Evolutionary conservation across 1,140 invertebrate genomes (phyloP).

Genomic region (Delia radicum): DNA sequence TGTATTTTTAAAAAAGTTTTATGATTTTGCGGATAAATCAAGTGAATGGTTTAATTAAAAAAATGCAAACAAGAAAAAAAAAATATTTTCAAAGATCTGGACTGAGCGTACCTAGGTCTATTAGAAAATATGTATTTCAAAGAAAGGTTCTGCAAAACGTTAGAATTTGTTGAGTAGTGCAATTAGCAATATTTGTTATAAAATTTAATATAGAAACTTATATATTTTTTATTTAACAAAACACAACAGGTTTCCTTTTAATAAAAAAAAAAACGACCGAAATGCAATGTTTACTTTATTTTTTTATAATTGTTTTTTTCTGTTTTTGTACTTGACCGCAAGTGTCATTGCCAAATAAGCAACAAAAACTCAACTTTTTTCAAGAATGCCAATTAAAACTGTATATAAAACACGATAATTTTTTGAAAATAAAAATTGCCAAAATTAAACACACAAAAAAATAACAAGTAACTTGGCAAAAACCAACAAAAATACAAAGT

Average conservation of each 20-base stretch:
- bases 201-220: too few species aligned
- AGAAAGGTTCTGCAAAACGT: too few species aligned
- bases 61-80: too few species aligned
- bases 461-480: constrained; percentile 43
- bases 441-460: constrained; percentile 52
- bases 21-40: too few species aligned
- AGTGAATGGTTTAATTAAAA: too few species aligned
- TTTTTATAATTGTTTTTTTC: neutral
- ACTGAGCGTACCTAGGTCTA: too few species aligned
- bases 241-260: neutral
- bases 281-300: neutral
- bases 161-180: too few species aligned
- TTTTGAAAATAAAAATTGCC: constrained; percentile 37
- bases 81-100: too few species aligned
- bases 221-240: neutral
- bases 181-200: too few species aligned
- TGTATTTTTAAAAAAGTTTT: too few species aligned
- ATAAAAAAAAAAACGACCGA: neutral
- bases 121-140: too few species aligned
- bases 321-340: constrained; percentile 41
- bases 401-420: constrained; percentile 56
- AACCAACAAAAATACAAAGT: too few species aligned
- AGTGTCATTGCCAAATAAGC: constrained; percentile 47
- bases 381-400: constrained; percentile 55
- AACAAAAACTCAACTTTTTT: constrained; percentile 19